phyloP scores from a whole-genome alignment of 2,797 vertebrate genomes.

The Cyclura pinguis region DNA sequence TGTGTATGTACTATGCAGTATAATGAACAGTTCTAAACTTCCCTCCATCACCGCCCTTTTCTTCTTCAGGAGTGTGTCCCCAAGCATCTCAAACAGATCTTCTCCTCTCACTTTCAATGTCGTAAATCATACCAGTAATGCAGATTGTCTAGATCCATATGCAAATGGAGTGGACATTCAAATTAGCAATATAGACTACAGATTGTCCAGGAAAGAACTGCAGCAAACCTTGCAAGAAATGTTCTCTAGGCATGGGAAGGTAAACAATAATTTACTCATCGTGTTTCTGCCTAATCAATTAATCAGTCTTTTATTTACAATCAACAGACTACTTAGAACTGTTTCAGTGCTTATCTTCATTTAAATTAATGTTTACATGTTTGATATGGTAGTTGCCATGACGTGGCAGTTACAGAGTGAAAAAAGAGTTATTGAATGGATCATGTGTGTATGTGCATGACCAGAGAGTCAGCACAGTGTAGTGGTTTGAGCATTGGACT shows the following conservation, averaged over 20 bases:
- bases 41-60: not conserved
- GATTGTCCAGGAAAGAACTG: constrained; percentile 94
- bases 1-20: not conserved
- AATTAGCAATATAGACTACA: constrained; percentile 95
- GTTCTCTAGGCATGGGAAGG: constrained; percentile 92
- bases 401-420: too few relatives aligned
- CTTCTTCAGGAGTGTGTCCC: constrained; percentile 86
- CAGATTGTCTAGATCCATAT: constrained; percentile 86
- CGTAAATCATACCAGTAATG: constrained; percentile 73
- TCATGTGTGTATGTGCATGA: too few relatives aligned
- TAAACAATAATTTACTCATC: constrained; percentile 64
- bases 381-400: not conserved
- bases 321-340: not conserved
- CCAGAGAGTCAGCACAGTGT: too few relatives aligned
- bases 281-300: not conserved
- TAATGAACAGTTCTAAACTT: not conserved
- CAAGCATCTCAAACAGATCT: constrained; percentile 89
- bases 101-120: constrained; percentile 85
- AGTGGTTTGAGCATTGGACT: too few relatives aligned
- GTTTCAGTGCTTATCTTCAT: not conserved
- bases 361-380: not conserved
- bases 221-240: constrained; percentile 89
- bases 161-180: constrained; percentile 92
- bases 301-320: not conserved
- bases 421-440: not conserved